A percentile compares a stretch with the other conserved stretches of the same genome.
These are phyloP conservation scores for Chouioia cunea DNA, from an alignment of 2,888 invertebrate genomes.

Conservation along the genomic window DNA sequence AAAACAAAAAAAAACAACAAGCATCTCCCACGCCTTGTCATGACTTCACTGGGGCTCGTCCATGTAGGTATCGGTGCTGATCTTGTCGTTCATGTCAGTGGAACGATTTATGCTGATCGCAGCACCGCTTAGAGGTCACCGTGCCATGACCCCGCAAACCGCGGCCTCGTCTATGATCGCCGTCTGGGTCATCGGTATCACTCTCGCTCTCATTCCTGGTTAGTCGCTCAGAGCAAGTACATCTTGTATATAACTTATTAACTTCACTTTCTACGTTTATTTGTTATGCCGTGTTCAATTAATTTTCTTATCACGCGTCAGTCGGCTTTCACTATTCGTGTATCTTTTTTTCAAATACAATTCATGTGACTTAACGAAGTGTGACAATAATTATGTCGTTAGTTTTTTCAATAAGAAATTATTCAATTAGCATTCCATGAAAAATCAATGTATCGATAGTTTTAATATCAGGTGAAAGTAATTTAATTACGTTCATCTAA, in stretches of 20 bases:
- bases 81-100: slow-evolving; percentile 78
- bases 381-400: slow-evolving; percentile 9
- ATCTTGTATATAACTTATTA: no score
- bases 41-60: slow-evolving; percentile 12
- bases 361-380: neutral
- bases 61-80: slow-evolving; percentile 74
- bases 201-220: slow-evolving; percentile 76
- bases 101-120: slow-evolving; percentile 77
- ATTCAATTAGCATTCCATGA: no score
- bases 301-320: neutral
- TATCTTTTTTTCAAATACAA: slow-evolving; percentile 9
- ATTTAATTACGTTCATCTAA: no score
- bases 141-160: slow-evolving; percentile 71
- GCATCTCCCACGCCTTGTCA: slow-evolving; percentile 17
- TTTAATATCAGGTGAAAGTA: no score
- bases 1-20: neutral
- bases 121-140: slow-evolving; percentile 73
- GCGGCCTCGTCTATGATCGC: slow-evolving; percentile 70
- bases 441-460: no score
- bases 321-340: slow-evolving; percentile 10
- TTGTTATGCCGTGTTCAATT: no score
- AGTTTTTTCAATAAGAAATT: no score
- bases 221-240: slow-evolving; percentile 24
- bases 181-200: slow-evolving; percentile 75
- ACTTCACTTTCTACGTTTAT: no score